Evolutionary conservation across 2,888 invertebrate species (phyloP).

Genomic region (Apantesis nais): DNA sequence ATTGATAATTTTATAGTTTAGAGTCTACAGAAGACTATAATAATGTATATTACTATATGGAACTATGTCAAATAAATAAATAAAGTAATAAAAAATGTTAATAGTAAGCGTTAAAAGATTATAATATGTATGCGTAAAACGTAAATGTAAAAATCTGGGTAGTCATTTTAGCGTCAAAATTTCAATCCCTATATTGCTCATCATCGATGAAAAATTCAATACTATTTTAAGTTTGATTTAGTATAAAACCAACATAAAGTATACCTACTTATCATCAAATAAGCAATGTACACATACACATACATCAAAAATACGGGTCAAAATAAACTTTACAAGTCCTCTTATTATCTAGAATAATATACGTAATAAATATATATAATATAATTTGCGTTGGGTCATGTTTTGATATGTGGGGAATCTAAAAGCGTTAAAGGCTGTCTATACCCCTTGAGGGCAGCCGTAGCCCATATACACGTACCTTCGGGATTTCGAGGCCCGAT

Average conservation of each 20-base stretch:
- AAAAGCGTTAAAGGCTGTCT: slow-evolving; percentile 27
- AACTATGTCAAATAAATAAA: no score
- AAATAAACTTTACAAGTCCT: not conserved
- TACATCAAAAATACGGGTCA: not conserved
- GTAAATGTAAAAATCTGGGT: no score
- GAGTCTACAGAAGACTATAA: no score
- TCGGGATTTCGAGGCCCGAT: slow-evolving; percentile 35
- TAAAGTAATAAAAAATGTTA: no score
- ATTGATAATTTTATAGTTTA: no score
- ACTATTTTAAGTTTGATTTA: not conserved
- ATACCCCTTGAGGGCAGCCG: slow-evolving; percentile 25
- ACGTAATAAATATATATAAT: slow-evolving; percentile 18
- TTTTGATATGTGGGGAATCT: slow-evolving; percentile 26
- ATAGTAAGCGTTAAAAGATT: no score
- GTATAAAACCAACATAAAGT: not conserved
- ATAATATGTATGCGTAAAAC: no score
- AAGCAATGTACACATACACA: not conserved
- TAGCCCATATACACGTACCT: slow-evolving; percentile 35
- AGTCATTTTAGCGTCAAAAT: not conserved
- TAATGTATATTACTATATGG: no score
- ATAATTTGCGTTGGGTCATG: slow-evolving; percentile 24
- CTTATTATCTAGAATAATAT: not conserved
- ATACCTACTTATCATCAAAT: not conserved
- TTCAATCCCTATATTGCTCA: not conserved
- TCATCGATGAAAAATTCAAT: not conserved